Percentiles rank a stretch among this genome's conserved stretches.
phyloP scores from a whole-genome alignment of 2,113 vertebrate species.

The Psittacula cyanocephala region DNA sequence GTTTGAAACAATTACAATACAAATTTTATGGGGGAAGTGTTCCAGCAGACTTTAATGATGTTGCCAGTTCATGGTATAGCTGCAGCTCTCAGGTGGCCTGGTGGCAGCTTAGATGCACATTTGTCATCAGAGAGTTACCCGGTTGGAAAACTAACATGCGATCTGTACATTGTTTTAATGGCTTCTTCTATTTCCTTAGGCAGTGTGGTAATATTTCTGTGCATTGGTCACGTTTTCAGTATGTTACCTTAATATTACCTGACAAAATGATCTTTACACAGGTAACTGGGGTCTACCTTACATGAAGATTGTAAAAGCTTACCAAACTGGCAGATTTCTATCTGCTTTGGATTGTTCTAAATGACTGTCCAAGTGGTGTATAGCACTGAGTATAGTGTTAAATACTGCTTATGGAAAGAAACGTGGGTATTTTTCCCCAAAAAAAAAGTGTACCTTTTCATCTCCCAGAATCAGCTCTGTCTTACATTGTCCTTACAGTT shows the following conservation, averaged over 20 bases:
- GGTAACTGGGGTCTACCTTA: background rate
- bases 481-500: background rate
- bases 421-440: background rate
- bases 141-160: background rate
- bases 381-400: background rate
- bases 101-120: background rate
- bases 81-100: background rate
- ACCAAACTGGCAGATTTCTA: background rate
- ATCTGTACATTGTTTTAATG: background rate
- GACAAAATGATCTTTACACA: background rate
- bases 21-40: background rate
- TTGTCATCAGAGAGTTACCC: background rate
- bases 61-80: background rate
- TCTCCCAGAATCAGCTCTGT: background rate
- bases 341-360: background rate
- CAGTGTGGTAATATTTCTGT: background rate
- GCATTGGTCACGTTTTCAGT: background rate
- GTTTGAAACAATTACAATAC: background rate
- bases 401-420: background rate
- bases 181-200: background rate
- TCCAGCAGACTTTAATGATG: background rate
- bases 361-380: background rate
- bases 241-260: background rate
- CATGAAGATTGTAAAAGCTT: background rate
- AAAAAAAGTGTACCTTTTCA: background rate